Base-by-base conservation (phyloP, 2,888 invertebrate species). In the Ophion slaviceki region DNA sequence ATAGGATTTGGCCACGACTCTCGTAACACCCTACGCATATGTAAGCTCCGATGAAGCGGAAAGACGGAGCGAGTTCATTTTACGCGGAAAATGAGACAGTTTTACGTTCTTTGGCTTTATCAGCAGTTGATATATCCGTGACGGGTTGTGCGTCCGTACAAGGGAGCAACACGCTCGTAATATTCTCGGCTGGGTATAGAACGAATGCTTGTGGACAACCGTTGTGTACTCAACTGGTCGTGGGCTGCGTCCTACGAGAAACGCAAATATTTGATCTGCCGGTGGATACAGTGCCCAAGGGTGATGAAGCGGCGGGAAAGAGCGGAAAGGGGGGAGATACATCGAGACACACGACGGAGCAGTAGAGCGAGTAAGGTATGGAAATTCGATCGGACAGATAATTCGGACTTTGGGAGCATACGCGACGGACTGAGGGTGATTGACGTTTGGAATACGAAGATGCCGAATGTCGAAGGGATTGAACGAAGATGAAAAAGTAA, bases 261-360 rank as follows among this genome's bases (percentile, higher is more conserved):
- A 83, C 59, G 84, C 84, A 88, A 88, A 88, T 88, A 87, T 88
- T 88, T 86, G 84, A 82, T 74, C 80, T 62, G 47, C 36, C 74
- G 36, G 80, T 66, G 74, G 82, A 80, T 70, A 76, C 76, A 80
- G 81, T 66, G 67, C 70, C 62, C 72, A 59, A 67, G 20, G 66
- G 74, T 68, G 78, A 78, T 32, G 36, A 59, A 57, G 53, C 10
- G 64, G n/a, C 24, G 61, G 53, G 53, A 40, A 67, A 3, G 10
- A 32, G 17, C 72, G 5, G 24, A 14, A 17, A n/a, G 8, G 32
- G 53, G 3, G 53, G 53, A 3, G 53, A 53, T 11, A 17, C 53
- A 53, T 53, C 4, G 17, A 17, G 47, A 47, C 20, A 10, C 47
- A 45, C 20, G 14, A 59, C 17, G 66, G 17, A 45, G 20, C 32